Conservation (phyloP, 2,113 vertebrate genomes). For the Myotis davidii region DNA sequence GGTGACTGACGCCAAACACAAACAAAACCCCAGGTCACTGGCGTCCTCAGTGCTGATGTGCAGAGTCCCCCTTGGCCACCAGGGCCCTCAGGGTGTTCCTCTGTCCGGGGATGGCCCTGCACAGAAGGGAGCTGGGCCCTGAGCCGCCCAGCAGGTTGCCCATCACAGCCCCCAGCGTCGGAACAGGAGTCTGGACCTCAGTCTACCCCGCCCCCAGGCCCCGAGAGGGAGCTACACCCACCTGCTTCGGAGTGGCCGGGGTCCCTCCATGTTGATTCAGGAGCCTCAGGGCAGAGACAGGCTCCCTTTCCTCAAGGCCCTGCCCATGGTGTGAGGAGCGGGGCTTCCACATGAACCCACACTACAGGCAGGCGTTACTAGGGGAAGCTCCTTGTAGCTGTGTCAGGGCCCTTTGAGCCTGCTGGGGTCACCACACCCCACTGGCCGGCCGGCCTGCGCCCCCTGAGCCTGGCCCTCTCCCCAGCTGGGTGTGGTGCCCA, state of each 20-base stretch:
- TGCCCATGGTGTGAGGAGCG: rapidly evolving
- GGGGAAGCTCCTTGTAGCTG: too few relatives aligned
- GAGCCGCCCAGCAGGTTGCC: not conserved
- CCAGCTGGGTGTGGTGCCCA: slow-evolving; percentile 92
- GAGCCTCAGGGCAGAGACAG: not conserved
- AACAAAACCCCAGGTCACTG: not conserved
- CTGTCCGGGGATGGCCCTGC: rapidly evolving
- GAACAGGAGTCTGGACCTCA: not conserved
- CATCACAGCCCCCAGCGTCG: not conserved
- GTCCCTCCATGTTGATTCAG: not conserved
- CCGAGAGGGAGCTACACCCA: not conserved
- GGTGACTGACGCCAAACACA: not conserved
- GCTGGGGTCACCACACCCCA: rapidly evolving
- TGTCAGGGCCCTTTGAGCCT: too few relatives aligned
- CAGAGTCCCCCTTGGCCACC: not conserved
- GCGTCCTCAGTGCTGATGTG: not conserved
- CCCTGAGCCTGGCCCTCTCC: not conserved
- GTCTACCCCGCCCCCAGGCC: rapidly evolving
- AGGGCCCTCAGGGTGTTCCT: not conserved
- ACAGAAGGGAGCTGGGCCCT: rapidly evolving
- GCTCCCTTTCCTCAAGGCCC: rapidly evolving
- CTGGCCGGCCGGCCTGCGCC: not conserved
- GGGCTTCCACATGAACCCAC: not conserved
- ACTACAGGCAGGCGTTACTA: rapidly evolving
- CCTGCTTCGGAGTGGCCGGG: not conserved